phyloP scores from a whole-genome alignment of 2,797 vertebrate genomes.

The Lerista edwardsae region DNA sequence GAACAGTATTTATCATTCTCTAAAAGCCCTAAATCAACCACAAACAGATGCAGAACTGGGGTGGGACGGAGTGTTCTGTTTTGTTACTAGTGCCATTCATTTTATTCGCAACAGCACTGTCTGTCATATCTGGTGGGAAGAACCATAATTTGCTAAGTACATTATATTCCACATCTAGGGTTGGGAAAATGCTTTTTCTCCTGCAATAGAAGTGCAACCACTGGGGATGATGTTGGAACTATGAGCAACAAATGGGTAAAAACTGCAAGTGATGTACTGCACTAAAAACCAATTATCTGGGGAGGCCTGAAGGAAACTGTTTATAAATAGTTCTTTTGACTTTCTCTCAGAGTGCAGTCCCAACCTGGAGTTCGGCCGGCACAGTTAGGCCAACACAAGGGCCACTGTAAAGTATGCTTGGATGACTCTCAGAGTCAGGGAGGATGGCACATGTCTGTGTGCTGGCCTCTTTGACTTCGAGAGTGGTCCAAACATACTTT shows the following conservation, averaged over 20 bases:
- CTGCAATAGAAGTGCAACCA: not conserved
- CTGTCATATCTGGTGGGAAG: not conserved
- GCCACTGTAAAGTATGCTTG: too few species aligned
- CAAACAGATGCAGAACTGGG: not conserved
- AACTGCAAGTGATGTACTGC: not conserved
- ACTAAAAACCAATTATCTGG: not conserved
- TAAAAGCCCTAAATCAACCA: not conserved
- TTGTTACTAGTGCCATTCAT: not conserved
- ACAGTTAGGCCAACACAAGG: too few species aligned
- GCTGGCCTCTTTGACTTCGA: too few species aligned
- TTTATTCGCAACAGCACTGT: not conserved
- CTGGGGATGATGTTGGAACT: too few species aligned
- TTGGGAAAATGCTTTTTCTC: not conserved
- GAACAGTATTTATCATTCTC: not conserved
- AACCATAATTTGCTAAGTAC: not conserved
- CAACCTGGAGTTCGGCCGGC: too few species aligned
- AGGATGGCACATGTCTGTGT: too few species aligned
- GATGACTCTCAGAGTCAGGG: too few species aligned
- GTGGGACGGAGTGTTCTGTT: not conserved
- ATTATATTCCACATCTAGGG: not conserved
- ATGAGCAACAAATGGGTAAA: not conserved
- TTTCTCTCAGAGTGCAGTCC: too few species aligned
- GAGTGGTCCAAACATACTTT: too few species aligned
- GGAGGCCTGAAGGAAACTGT: not conserved
- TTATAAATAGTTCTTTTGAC: not conserved